Conservation (phyloP, 1,140 invertebrate species). For the Epicauta chinensis region DNA sequence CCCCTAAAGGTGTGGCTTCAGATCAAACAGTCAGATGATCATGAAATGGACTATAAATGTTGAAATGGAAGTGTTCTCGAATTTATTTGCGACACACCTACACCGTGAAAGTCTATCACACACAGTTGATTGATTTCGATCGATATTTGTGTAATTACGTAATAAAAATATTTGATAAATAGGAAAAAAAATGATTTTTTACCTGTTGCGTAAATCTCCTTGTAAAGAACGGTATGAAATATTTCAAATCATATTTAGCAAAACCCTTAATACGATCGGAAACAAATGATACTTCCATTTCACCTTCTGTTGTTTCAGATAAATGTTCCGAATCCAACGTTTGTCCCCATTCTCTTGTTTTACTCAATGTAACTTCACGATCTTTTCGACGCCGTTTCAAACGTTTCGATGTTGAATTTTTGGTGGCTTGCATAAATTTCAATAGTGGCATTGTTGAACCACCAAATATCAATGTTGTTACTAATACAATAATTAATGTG, state of each 20-base stretch:
- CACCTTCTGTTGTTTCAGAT: constrained; percentile 92
- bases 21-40: too few relatives aligned
- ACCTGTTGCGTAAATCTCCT: constrained; percentile 87
- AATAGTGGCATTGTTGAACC: constrained; percentile 95
- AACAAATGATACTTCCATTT: constrained; percentile 70
- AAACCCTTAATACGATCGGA: constrained; percentile 73
- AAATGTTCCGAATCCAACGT: constrained; percentile 91
- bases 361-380: constrained; percentile 86
- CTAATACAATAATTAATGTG: constrained; percentile 93
- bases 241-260: constrained; percentile 84
- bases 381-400: constrained; percentile 59
- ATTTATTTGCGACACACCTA: too few relatives aligned
- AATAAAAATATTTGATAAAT: neutral
- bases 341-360: constrained; percentile 96
- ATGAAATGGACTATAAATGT: too few relatives aligned
- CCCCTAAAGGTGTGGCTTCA: too few relatives aligned
- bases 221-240: constrained; percentile 93
- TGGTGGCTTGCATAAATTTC: constrained; percentile 67
- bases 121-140: too few relatives aligned
- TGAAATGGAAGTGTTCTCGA: too few relatives aligned
- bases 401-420: constrained; percentile 41
- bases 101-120: too few relatives aligned
- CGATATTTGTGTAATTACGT: too few relatives aligned
- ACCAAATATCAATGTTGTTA: constrained; percentile 89
- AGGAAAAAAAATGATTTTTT: constrained; percentile 18